Evolutionary conservation across 2,113 vertebrate species (phyloP), one percentile per base, ranked within the genome.

Genomic region (Brachypteracias leptosomus): DNA sequence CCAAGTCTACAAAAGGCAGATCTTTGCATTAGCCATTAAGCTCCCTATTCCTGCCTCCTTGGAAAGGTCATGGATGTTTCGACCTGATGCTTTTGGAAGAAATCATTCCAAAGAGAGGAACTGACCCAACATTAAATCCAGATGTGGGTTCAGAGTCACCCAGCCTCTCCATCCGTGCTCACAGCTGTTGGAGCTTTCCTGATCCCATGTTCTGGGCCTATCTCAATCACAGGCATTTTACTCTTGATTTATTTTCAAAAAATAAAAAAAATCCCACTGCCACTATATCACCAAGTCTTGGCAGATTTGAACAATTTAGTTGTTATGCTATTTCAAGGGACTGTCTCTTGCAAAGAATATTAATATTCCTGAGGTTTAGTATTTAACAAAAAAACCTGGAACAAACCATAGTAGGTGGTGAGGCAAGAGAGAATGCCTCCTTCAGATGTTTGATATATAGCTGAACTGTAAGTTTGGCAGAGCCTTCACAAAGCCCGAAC

Each of bases 111-210:
- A 57, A 81, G 65, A 18, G 79, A 86, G 59, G 62, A 78, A 14
- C 24, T 5, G 7, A n/a, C 76, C 73, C 89, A 36, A 19, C 94
- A 95, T 87, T 94, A 81, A 85, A 94, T 95, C 96, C 96, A 97
- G 93, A 91, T 91, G 93, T 93, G 47, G 29, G 10, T 57, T 58
- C 57, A 61, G 73, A 88, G 76, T 73, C 83, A 66, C 58, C 1
- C 6, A 8, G 75, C 46, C 58, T 72, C 35, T 51, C 79, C 1
- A 5, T 40, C 65, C 3, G 0, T 75, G 70, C 75, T 91, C 55
- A 85, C 88, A 93, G 29, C 6, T 90, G 85, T 16, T 70, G 42
- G 75, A 67, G 52, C 38, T 92, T 92, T 86, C 57, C 79, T 52
- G 68, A 83, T 88, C 36, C 72, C 57, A 3, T 49, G 61, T 75